Evolutionary conservation across 1,140 invertebrate species (phyloP).

Genomic region (Drosophila lini): DNA sequence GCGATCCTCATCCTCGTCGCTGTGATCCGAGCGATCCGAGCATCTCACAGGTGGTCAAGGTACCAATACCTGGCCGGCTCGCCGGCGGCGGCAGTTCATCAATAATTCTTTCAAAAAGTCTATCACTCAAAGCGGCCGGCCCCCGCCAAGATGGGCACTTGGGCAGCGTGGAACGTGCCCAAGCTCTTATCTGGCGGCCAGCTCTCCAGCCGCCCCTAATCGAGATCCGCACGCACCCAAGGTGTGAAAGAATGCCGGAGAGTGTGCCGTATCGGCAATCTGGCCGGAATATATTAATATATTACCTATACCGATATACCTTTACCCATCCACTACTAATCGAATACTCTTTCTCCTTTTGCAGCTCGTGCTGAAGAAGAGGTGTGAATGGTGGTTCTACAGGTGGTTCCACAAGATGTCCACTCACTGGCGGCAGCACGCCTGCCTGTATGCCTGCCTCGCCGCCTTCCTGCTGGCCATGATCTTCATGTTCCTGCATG

Average conservation of each 20-base stretch:
- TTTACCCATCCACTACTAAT: not conserved
- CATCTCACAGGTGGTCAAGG: constrained; percentile 55
- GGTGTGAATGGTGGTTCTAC: constrained; percentile 73
- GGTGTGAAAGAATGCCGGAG: constrained; percentile 72
- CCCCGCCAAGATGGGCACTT: constrained; percentile 12
- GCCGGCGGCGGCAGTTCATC: constrained; percentile 40
- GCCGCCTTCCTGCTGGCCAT: constrained; percentile 28
- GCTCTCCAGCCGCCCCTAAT: constrained; percentile 18
- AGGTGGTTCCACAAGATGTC: constrained; percentile 70
- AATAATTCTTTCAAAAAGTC: constrained; percentile 53
- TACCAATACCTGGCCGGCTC: constrained; percentile 9
- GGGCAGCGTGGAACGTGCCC: constrained; percentile 55
- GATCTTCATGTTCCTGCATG: constrained; percentile 9
- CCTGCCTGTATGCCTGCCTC: constrained; percentile 36
- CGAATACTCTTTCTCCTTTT: constrained; percentile 9
- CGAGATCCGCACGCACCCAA: constrained; percentile 37
- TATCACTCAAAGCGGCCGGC: constrained; percentile 46
- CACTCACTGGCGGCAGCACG: constrained; percentile 67
- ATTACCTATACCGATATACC: not conserved
- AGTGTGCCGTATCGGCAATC: constrained; percentile 22
- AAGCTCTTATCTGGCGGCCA: constrained; percentile 34
- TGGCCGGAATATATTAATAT: not conserved
- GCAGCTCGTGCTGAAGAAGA: constrained; percentile 78
- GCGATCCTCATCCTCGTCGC: not conserved
- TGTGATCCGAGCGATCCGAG: constrained; percentile 1